Evolutionary conservation across 2,797 vertebrate genomes (phyloP), one percentile per base, ranked within the genome.

Genomic region (Spinibarbus caldwelli): DNA sequence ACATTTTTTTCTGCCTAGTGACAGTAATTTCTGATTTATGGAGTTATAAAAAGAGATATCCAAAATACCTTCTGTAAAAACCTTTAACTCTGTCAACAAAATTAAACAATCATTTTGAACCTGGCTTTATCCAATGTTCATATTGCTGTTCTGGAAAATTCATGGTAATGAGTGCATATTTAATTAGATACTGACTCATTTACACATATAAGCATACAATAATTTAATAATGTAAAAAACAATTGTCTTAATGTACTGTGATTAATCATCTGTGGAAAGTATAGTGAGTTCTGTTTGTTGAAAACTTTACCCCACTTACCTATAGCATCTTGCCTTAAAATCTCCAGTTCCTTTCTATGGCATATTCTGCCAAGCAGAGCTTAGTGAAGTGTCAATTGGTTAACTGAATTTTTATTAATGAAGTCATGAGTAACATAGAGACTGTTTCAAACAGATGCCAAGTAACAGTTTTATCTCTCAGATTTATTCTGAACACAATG

Each of bases 381-480:
- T n/a, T 14, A 76, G 11, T 23, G 19, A 54, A 76, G 31, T 36
- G 47, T 76, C 31, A 54, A 1, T 36, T 76, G 47, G 6, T 76
- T 23, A 36, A 76, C 73, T n/a, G 6, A 36, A 15, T 14, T 75
- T 31, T 52, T 54, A 76, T 23, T 21, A 54, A 14, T 76, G 73
- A 31, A 70, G 23, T 70, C 23, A 29, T 62, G 70, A 70, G 23
- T 59, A n/a, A 64, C 15, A 29, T 17, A 31, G 76, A 62, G 12
- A 77, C 19, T 1, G 14, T 41, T 78, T 78, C 14, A 29, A 26
- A 43, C 54, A 62, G 76, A 78, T 21, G 54, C 36, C 77, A 64
- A 31, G 77, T 15, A 45, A 45, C 57, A 45, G 57, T 79, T 79
- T 79, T 80, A 80, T 80, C 21, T 34, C 78, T 68, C 17, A 36